Conservation (phyloP, 2,888 invertebrate genomes). For the Idaea dimidiata region DNA sequence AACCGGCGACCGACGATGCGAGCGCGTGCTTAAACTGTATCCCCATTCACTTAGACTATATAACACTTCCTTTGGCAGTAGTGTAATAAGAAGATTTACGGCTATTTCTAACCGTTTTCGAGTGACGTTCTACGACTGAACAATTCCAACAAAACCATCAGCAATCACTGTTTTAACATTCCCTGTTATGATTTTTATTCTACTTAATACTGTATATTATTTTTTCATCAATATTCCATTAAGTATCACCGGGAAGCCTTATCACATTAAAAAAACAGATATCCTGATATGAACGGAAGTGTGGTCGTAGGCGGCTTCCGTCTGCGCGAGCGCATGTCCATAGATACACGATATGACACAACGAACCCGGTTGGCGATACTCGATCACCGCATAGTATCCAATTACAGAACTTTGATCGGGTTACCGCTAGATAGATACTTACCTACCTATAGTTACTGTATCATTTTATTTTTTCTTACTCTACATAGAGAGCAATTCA, state of each 20-base stretch:
- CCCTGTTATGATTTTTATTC: not conserved
- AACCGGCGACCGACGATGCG: slow-evolving; percentile 63
- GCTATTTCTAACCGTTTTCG: slow-evolving; percentile 50
- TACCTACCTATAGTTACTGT: no score
- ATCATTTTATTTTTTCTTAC: no score
- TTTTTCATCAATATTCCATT: not conserved
- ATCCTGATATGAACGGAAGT: slow-evolving; percentile 53
- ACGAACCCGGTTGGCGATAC: slow-evolving; percentile 33
- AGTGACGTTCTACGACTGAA: slow-evolving; percentile 31
- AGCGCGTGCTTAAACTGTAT: slow-evolving; percentile 74
- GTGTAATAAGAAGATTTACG: slow-evolving; percentile 72
- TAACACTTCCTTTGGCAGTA: slow-evolving; percentile 15
- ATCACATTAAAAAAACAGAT: slow-evolving; percentile 50
- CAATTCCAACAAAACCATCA: slow-evolving; percentile 14
- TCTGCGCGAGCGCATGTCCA: slow-evolving; percentile 63
- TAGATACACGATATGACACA: slow-evolving; percentile 45
- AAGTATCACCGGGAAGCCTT: slow-evolving; percentile 58
- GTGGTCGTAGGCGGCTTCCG: slow-evolving; percentile 62
- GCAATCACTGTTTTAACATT: not conserved
- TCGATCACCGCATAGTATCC: slow-evolving; percentile 46
- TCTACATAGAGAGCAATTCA: no score
- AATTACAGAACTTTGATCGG: slow-evolving; percentile 42
- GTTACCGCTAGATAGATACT: slow-evolving; percentile 33
- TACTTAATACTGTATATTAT: not conserved
- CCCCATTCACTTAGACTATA: slow-evolving; percentile 54